These are phyloP conservation scores for Teleiodes luculella DNA, from an alignment of 2,888 invertebrate species.

Conservation along the genomic window DNA sequence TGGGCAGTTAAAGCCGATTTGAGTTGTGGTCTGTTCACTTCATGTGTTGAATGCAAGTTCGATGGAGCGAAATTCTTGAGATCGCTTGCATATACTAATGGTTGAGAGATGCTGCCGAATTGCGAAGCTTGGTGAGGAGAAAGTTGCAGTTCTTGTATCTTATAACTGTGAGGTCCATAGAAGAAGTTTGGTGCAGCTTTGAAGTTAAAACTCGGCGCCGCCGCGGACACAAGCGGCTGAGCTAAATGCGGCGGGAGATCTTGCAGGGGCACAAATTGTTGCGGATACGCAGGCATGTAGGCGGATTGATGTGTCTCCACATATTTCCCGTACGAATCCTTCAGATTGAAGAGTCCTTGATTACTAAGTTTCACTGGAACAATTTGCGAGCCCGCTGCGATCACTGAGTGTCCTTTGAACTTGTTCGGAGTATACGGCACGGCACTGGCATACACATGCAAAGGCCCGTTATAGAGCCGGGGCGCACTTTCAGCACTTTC, in stretches of 20 bases:
- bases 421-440: constrained; percentile 60
- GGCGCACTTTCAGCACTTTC: constrained; percentile 54
- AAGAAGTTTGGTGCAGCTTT: constrained; percentile 51
- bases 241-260: constrained; percentile 62
- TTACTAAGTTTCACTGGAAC: constrained; percentile 47
- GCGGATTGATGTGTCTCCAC: constrained; percentile 47
- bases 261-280: constrained; percentile 63
- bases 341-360: constrained; percentile 54
- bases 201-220: constrained; percentile 46
- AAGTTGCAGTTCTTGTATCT: constrained; percentile 46
- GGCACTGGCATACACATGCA: constrained; percentile 60
- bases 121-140: constrained; percentile 36
- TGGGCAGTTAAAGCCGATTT: background rate
- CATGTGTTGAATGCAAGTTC: background rate
- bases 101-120: constrained; percentile 41
- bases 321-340: constrained; percentile 70
- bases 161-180: constrained; percentile 45
- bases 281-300: constrained; percentile 56
- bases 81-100: constrained; percentile 44
- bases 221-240: constrained; percentile 52
- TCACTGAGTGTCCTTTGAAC: constrained; percentile 49
- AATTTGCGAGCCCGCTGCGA: constrained; percentile 40
- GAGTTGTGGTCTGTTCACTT: background rate
- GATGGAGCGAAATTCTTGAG: constrained; percentile 41
- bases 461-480: constrained; percentile 44